Evolutionary conservation across 2,797 vertebrate genomes (phyloP).

Genomic region (Xyrichtys novacula): DNA sequence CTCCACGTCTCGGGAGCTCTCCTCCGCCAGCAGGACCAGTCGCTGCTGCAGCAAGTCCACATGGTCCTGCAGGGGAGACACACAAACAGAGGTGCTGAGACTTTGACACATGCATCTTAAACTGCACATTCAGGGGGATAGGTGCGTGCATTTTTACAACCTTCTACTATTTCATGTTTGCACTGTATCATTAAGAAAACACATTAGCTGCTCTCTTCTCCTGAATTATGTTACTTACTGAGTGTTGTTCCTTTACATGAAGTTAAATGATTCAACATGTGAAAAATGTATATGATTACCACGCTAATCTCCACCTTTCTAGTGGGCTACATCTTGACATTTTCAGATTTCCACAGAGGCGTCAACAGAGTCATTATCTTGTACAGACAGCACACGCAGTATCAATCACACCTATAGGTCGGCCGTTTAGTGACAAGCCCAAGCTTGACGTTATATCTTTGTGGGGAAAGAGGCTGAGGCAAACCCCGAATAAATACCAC

Average conservation of each 20-base stretch:
- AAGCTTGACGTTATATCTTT: slow-evolving; percentile 32
- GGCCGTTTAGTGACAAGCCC: slow-evolving; percentile 42
- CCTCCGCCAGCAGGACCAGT: slow-evolving; percentile 60
- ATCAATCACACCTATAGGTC: slow-evolving; percentile 26
- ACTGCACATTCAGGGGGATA: not conserved
- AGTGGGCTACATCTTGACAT: not conserved
- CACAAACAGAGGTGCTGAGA: too few species aligned
- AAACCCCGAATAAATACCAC: slow-evolving; percentile 21
- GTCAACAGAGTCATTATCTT: not conserved
- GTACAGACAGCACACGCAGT: not conserved
- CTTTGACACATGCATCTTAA: not conserved
- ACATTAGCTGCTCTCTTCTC: too few species aligned
- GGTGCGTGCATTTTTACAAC: not conserved
- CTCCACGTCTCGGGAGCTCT: slow-evolving; percentile 61
- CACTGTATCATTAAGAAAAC: too few species aligned
- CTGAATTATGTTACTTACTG: too few species aligned
- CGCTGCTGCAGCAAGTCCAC: slow-evolving; percentile 72
- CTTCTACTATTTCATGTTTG: not conserved
- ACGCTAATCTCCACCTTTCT: not conserved
- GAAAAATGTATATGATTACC: not conserved
- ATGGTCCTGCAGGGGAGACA: slow-evolving; percentile 61
- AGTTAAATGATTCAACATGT: not conserved
- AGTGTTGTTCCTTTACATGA: too few species aligned
- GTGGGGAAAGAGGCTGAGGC: slow-evolving; percentile 18
- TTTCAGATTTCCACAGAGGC: not conserved